phyloP scores from a whole-genome alignment of 2,113 vertebrate genomes.

The Rhea pennata region DNA sequence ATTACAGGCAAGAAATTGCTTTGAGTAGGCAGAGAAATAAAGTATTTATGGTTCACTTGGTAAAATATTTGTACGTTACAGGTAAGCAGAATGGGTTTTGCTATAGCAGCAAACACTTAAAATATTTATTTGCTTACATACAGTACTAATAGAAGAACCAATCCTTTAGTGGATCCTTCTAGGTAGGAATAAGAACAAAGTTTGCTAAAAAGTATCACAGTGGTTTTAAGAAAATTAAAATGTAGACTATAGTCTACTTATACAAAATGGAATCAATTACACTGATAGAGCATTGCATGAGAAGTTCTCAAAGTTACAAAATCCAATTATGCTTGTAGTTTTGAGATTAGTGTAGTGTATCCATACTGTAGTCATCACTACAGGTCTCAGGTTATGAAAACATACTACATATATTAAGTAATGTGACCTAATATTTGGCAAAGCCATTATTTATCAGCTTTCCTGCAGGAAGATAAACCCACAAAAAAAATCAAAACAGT shows the following conservation, averaged over 20 bases:
- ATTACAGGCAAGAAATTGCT: neutral
- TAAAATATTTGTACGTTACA: neutral
- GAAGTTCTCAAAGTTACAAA: neutral
- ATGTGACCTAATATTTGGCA: conserved; percentile 11
- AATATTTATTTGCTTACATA: neutral
- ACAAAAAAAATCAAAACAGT: conserved; percentile 48
- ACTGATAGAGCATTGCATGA: neutral
- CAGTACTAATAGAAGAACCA: neutral
- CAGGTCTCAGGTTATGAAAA: neutral
- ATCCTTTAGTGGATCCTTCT: neutral
- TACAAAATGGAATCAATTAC: neutral
- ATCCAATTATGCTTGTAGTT: neutral
- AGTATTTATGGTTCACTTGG: neutral
- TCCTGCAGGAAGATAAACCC: conserved; percentile 46
- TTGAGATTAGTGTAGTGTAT: neutral
- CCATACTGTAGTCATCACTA: neutral
- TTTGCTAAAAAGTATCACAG: fast-evolving
- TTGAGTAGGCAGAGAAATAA: neutral
- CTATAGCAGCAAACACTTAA: neutral
- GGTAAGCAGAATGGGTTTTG: neutral
- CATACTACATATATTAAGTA: neutral
- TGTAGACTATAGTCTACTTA: neutral
- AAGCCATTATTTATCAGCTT: neutral
- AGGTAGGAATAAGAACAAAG: neutral
- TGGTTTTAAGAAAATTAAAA: neutral